These are phyloP conservation scores for Philaenus spumarius DNA, from an alignment of 1,140 invertebrate genomes.

Conservation along the genomic window DNA sequence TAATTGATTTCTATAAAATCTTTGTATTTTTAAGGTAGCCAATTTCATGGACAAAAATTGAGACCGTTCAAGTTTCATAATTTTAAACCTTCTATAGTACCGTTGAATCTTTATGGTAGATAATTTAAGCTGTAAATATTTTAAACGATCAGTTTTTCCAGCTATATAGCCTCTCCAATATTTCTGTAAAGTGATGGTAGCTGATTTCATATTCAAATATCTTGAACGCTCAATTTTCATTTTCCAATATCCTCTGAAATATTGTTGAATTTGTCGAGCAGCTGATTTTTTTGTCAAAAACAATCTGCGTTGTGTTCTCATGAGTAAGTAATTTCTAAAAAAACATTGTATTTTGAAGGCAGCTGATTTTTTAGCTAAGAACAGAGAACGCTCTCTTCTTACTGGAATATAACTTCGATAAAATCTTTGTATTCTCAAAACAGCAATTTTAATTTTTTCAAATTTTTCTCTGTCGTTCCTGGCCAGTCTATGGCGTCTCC, in stretches of 20 bases:
- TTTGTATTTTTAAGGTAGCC: too few species aligned
- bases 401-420: conserved; percentile 39
- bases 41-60: too few species aligned
- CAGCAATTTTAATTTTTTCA: conserved; percentile 24
- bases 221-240: too few species aligned
- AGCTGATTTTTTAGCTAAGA: too few species aligned
- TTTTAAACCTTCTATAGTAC: conserved; percentile 17
- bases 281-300: conserved; percentile 21
- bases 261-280: conserved; percentile 25
- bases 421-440: conserved; percentile 24
- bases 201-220: too few species aligned
- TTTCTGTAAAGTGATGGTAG: conserved; percentile 28
- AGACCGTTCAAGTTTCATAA: conserved; percentile 23
- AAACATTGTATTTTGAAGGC: conserved; percentile 35
- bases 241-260: conserved; percentile 39
- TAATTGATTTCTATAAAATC: too few species aligned
- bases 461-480: not conserved
- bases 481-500: conserved; percentile 34
- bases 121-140: not conserved
- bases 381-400: too few species aligned
- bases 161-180: conserved; percentile 35
- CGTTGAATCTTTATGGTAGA: not conserved
- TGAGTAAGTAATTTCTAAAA: conserved; percentile 29
- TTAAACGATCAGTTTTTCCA: not conserved
- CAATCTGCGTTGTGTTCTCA: not conserved